Base-by-base conservation (phyloP, 2,888 invertebrate species). In the Criorhina ranunculi region DNA sequence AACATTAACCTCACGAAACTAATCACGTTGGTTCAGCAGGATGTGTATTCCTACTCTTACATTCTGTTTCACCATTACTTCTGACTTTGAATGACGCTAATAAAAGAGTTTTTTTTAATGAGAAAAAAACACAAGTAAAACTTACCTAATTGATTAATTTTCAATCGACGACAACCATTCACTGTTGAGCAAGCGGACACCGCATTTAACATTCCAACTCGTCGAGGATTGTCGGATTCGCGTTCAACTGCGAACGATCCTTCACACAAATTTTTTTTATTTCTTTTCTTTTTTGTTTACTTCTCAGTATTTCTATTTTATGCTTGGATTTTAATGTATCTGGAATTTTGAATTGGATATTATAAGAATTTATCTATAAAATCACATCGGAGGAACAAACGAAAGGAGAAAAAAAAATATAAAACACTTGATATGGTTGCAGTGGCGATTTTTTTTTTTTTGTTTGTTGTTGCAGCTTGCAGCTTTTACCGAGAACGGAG, bases 161-260 rank as follows among this genome's bases (percentile, higher is more conserved):
- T 87, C 81, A 87, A 87, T 87, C 87, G 87, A 86, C 87, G 87
- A 89, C 89, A 87, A 87, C 89, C 89, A 90, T 90, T 90, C 90
- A 91, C 89, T 89, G 89, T 90, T 89, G 89, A 89, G 88, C 88
- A 88, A 89, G 89, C 88, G 88, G 88, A 90, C 90, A 91, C 91
- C 89, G 90, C 91, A 91, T 91, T 89, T 91, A 91, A 91, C 91
- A 91, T 91, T 91, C 91, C 91, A 91, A 90, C 88, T 89, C 89
- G 90, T 80, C 82, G 80, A 86, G 70, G 82, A 86, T 75, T 64
- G 60, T 81, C 79, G 78, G 82, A 69, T 87, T 86, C 87, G 87
- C 87, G 80, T 87, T 86, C 86, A 82, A 87, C 81, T 80, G 76
- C 86, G 76, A 82, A 72, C 55, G 60, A 67, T 67, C 73, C 60